A percentile compares a stretch with the other conserved stretches of the same genome.
phyloP scores from a whole-genome alignment of 2,797 vertebrate genomes.

The Phalanger gymnotis region DNA sequence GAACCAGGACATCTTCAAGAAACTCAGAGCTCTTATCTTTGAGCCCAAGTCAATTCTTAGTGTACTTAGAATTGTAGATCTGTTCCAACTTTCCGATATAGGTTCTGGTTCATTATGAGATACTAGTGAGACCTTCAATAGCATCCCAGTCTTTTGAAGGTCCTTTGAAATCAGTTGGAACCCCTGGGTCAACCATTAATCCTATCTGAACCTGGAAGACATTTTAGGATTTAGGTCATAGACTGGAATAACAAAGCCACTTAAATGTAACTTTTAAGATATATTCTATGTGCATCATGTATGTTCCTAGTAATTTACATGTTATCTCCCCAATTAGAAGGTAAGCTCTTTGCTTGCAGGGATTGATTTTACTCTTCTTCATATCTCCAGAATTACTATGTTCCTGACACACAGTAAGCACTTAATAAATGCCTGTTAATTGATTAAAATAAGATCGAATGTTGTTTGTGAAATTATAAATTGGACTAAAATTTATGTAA shows the following conservation, averaged over 20 bases:
- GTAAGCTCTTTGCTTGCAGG: neutral
- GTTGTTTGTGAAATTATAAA: neutral
- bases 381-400: neutral
- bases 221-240: neutral
- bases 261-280: neutral
- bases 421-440: neutral
- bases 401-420: neutral
- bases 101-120: constrained; percentile 20
- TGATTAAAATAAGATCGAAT: neutral
- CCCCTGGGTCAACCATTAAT: neutral
- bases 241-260: neutral
- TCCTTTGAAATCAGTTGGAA: constrained; percentile 29
- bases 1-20: neutral
- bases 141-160: constrained; percentile 34
- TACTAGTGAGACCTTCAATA: neutral
- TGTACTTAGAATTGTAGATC: constrained; percentile 23
- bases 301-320: neutral
- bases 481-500: neutral
- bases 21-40: neutral
- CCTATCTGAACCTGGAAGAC: neutral
- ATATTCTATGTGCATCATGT: neutral
- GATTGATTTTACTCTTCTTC: neutral
- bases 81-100: neutral
- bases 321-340: neutral
- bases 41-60: constrained; percentile 20